A percentile compares a stretch with the other conserved stretches of the same genome.
Evolutionary conservation across 2,113 vertebrate species (phyloP).

Genomic region (Dunckerocampus dactyliophorus): DNA sequence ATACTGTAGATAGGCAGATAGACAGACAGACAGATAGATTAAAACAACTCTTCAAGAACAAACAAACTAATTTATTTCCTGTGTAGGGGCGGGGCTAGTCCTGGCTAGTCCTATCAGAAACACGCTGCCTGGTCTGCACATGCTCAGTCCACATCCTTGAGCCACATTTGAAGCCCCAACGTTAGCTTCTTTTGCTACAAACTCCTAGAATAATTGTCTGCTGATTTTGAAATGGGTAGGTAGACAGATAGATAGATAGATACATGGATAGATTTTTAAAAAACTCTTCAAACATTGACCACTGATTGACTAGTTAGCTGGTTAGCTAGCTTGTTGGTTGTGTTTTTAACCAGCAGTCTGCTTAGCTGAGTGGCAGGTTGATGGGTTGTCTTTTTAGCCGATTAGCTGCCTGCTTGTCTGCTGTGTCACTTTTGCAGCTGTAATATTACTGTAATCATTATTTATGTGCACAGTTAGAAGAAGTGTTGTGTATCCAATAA

Average conservation of each 20-base stretch:
- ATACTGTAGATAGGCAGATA: neutral
- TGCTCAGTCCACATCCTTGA: no score
- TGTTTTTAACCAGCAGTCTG: neutral
- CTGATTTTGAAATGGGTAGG: neutral
- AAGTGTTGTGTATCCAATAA: neutral
- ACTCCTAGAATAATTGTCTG: neutral
- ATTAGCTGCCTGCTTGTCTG: neutral
- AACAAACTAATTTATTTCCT: no score
- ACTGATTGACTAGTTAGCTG: neutral
- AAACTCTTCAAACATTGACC: no score
- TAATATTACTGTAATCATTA: neutral
- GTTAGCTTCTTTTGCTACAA: neutral
- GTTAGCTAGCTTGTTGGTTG: neutral
- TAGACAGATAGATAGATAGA: no score
- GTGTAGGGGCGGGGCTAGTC: no score
- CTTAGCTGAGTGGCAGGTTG: no score
- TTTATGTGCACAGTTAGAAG: no score
- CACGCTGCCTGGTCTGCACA: no score
- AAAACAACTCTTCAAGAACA: no score
- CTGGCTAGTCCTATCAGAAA: no score
- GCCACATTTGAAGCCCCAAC: no score
- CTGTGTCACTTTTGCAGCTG: neutral
- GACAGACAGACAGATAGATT: neutral
- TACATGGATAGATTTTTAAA: no score
- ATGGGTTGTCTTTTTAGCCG: neutral